These are phyloP conservation scores for Phrynosoma blainvillii DNA, from an alignment of 2,113 vertebrate genomes.

Conservation along the genomic window DNA sequence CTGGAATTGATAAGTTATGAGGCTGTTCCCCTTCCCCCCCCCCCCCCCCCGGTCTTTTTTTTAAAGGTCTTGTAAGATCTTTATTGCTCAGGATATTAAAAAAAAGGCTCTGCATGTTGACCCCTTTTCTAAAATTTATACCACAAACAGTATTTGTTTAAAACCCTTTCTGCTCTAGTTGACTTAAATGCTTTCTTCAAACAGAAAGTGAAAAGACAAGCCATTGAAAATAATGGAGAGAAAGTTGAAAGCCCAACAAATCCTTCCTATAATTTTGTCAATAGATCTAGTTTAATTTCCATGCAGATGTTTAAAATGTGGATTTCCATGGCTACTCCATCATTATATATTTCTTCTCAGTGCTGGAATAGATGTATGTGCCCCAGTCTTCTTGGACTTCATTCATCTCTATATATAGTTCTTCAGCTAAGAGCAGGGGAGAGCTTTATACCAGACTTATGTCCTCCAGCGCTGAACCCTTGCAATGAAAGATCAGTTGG, in stretches of 20 bases:
- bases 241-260: not conserved
- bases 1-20: constrained; percentile 89
- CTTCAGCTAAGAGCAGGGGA: not conserved
- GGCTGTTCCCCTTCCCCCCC: constrained; percentile 76
- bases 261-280: not conserved
- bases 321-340: constrained; percentile 38
- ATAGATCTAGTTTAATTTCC: constrained; percentile 35
- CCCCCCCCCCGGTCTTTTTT: constrained; percentile 46
- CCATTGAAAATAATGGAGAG: constrained; percentile 1
- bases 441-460: not conserved
- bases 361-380: constrained; percentile 2
- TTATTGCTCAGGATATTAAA: constrained; percentile 79
- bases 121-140: constrained; percentile 79
- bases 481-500: not conserved
- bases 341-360: constrained; percentile 38
- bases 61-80: constrained; percentile 73
- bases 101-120: constrained; percentile 62
- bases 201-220: not conserved
- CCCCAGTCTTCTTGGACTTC: not conserved
- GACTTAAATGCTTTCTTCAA: not conserved
- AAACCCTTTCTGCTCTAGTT: not conserved
- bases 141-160: constrained; percentile 60
- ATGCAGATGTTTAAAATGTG: constrained; percentile 58
- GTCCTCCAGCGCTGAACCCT: not conserved
- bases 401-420: not conserved